Evolutionary conservation across 2,797 vertebrate genomes (phyloP).

Genomic region (Smutsia temminckii): DNA sequence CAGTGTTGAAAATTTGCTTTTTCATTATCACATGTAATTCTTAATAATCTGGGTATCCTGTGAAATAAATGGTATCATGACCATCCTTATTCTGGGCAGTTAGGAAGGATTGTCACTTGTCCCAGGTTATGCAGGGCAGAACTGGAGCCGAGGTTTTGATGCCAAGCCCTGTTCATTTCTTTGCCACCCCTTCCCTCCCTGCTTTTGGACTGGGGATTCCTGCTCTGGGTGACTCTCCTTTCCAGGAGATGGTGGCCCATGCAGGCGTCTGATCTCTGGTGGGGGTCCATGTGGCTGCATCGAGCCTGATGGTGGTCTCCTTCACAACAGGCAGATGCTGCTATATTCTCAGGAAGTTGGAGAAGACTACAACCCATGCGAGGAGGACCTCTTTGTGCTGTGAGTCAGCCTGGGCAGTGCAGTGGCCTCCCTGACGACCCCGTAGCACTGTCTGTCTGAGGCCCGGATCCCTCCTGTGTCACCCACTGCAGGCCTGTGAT

Average conservation of each 20-base stretch:
- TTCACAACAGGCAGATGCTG: slow-evolving; percentile 92
- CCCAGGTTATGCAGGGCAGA: too few relatives aligned
- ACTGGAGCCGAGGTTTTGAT: background rate
- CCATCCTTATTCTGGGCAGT: background rate
- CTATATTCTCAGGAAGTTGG: slow-evolving; percentile 97
- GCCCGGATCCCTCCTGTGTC: background rate
- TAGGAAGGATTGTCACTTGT: background rate
- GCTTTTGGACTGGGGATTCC: background rate
- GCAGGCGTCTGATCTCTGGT: background rate
- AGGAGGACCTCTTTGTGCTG: slow-evolving; percentile 99
- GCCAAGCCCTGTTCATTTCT: background rate
- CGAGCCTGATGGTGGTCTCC: slow-evolving; percentile 41
- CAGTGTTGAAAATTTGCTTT: background rate
- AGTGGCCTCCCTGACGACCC: background rate
- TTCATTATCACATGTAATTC: accelerated
- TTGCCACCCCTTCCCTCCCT: background rate
- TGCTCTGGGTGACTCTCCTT: background rate
- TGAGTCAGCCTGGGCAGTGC: slow-evolving; percentile 85
- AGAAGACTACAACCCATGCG: slow-evolving; percentile 93
- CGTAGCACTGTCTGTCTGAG: background rate
- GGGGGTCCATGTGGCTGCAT: background rate
- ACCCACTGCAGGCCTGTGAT: background rate
- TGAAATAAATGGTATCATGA: too few relatives aligned
- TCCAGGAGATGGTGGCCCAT: background rate
- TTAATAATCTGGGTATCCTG: background rate